Percentiles rank a stretch among this genome's conserved stretches.
These are phyloP conservation scores for Fistularia commersonii DNA, from an alignment of 2,797 vertebrate genomes.

Conservation along the genomic window DNA sequence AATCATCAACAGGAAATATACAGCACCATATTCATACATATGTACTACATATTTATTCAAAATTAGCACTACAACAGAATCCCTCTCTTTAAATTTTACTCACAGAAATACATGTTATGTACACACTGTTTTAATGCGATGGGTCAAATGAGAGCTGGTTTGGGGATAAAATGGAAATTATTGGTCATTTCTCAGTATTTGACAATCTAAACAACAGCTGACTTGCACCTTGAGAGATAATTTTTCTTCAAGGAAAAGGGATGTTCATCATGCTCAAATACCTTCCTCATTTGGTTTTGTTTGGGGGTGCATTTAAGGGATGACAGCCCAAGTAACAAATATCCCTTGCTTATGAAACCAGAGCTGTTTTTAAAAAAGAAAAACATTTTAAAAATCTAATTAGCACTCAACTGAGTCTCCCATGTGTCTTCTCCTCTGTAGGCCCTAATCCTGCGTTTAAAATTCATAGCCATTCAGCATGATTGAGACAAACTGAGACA, in stretches of 20 bases:
- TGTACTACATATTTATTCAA: too few species aligned
- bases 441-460: slow-evolving; percentile 73
- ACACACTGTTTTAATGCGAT: too few species aligned
- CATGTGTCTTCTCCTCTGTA: slow-evolving; percentile 58
- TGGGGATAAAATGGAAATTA: slow-evolving; percentile 6
- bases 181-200: not conserved
- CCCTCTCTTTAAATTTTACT: too few species aligned
- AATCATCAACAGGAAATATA: too few species aligned
- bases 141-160: not conserved
- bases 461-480: slow-evolving; percentile 75
- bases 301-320: slow-evolving; percentile 14
- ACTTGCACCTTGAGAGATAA: not conserved
- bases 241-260: slow-evolving; percentile 14
- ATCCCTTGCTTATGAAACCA: slow-evolving; percentile 42
- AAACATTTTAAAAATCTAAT: slow-evolving; percentile 51
- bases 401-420: slow-evolving; percentile 66
- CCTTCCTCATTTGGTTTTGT: slow-evolving; percentile 31
- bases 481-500: slow-evolving; percentile 74
- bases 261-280: slow-evolving; percentile 28
- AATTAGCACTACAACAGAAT: too few species aligned
- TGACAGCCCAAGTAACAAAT: slow-evolving; percentile 30
- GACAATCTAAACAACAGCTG: slow-evolving; percentile 11
- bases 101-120: too few species aligned
- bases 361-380: slow-evolving; percentile 36
- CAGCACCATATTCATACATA: too few species aligned